Evolutionary conservation across 1,140 invertebrate species (phyloP).

Genomic region (Phortica variegata): DNA sequence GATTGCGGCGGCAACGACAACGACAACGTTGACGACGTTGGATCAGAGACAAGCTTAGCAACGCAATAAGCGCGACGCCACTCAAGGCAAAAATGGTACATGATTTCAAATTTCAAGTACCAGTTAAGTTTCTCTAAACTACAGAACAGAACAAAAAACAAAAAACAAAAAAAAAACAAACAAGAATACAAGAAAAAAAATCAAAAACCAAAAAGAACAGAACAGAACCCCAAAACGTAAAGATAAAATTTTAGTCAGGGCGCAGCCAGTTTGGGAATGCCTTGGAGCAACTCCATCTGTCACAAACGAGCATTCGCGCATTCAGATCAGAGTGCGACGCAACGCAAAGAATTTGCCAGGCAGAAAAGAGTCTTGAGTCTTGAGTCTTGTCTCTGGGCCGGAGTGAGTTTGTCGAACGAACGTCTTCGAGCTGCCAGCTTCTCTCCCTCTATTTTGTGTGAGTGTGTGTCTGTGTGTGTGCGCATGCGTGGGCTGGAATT

Average conservation of each 20-base stretch:
- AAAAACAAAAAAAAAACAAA: too few species aligned
- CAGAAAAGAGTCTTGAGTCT: too few species aligned
- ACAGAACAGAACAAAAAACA: too few species aligned
- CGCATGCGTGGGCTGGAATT: slow-evolving; percentile 56
- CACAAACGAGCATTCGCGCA: slow-evolving; percentile 33
- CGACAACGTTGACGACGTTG: slow-evolving; percentile 30
- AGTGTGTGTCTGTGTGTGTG: slow-evolving; percentile 37
- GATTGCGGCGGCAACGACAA: slow-evolving; percentile 38
- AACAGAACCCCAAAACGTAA: too few species aligned
- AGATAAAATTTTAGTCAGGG: slow-evolving; percentile 17
- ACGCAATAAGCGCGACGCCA: slow-evolving; percentile 3
- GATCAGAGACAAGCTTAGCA: slow-evolving; percentile 8
- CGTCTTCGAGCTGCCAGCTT: neutral
- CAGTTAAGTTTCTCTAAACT: slow-evolving; percentile 29
- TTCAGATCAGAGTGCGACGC: slow-evolving; percentile 14
- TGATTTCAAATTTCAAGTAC: slow-evolving; percentile 55
- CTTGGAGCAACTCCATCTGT: slow-evolving; percentile 46
- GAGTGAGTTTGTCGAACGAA: too few species aligned
- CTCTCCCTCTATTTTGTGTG: neutral
- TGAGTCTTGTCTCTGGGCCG: too few species aligned
- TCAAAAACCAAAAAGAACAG: slow-evolving; percentile 6
- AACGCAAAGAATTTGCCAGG: too few species aligned
- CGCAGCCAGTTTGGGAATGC: slow-evolving; percentile 34
- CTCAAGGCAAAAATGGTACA: slow-evolving; percentile 52
- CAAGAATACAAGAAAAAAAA: slow-evolving; percentile 1